Percentiles rank a stretch among this genome's conserved stretches.
Conservation (phyloP, 2,888 invertebrate genomes). For the Saturnia pavonia region DNA sequence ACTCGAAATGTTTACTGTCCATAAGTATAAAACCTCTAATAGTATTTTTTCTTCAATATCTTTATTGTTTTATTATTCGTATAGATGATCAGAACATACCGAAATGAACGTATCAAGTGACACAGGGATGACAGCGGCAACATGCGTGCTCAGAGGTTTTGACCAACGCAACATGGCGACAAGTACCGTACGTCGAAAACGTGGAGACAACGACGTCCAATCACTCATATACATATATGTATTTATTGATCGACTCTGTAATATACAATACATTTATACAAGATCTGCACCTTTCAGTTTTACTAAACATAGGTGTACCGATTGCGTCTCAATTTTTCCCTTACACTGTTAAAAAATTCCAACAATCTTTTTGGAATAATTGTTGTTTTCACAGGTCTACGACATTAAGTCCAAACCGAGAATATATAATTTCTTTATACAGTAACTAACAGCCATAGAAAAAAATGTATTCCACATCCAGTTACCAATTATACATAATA, state of each 20-base stretch:
- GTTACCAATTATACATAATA: too few relatives aligned
- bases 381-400: too few relatives aligned
- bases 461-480: too few relatives aligned
- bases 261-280: not conserved
- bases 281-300: not conserved
- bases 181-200: constrained; percentile 43
- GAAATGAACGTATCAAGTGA: constrained; percentile 44
- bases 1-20: too few relatives aligned
- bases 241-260: constrained; percentile 44
- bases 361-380: too few relatives aligned
- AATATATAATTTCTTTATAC: too few relatives aligned
- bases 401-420: too few relatives aligned
- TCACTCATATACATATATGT: constrained; percentile 44
- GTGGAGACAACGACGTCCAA: constrained; percentile 48
- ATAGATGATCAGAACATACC: constrained; percentile 32
- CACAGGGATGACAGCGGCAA: constrained; percentile 41
- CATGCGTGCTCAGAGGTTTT: constrained; percentile 35
- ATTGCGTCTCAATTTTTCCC: too few relatives aligned
- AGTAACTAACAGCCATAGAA: too few relatives aligned
- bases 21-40: too few relatives aligned
- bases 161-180: constrained; percentile 54
- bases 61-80: not conserved
- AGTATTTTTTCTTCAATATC: not conserved
- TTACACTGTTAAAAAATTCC: too few relatives aligned
- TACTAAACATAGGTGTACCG: too few relatives aligned